These are phyloP conservation scores for Pantherophis vulpinus DNA, from an alignment of 2,797 vertebrate species.

Conservation along the genomic window DNA sequence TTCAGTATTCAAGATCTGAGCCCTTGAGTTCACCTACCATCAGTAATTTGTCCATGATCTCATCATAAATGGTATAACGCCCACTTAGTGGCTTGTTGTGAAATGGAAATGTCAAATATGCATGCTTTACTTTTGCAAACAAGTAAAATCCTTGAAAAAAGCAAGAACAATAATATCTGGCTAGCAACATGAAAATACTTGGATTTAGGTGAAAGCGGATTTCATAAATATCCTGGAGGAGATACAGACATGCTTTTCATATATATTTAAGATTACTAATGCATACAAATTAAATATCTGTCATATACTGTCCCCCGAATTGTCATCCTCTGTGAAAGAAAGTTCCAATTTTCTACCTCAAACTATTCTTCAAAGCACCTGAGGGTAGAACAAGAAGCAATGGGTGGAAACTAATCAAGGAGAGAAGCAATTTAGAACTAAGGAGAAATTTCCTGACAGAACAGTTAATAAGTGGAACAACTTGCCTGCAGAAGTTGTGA, in stretches of 20 bases:
- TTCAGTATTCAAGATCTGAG: not conserved
- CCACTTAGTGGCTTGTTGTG: not conserved
- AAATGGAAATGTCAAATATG: not conserved
- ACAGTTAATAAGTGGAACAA: too few species aligned
- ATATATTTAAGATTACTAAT: not conserved
- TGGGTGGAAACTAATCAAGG: too few species aligned
- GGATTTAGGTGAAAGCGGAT: not conserved
- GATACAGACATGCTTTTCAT: not conserved
- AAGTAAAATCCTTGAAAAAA: not conserved
- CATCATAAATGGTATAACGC: not conserved
- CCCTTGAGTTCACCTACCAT: not conserved
- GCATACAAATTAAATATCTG: not conserved
- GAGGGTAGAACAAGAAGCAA: too few species aligned
- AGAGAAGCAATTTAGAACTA: too few species aligned
- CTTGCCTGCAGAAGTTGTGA: too few species aligned
- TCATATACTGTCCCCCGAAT: not conserved
- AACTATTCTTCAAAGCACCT: too few species aligned
- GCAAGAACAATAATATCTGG: not conserved
- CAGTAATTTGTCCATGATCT: not conserved
- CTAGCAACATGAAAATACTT: not conserved
- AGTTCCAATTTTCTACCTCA: not conserved
- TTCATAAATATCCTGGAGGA: slow-evolving; percentile 2
- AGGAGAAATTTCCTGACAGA: too few species aligned
- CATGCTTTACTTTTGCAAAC: not conserved
- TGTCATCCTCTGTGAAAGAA: not conserved